A percentile compares a stretch with the other conserved stretches of the same genome.
Evolutionary conservation across 2,797 vertebrate species (phyloP).

Genomic region (Darevskia nairensis): DNA sequence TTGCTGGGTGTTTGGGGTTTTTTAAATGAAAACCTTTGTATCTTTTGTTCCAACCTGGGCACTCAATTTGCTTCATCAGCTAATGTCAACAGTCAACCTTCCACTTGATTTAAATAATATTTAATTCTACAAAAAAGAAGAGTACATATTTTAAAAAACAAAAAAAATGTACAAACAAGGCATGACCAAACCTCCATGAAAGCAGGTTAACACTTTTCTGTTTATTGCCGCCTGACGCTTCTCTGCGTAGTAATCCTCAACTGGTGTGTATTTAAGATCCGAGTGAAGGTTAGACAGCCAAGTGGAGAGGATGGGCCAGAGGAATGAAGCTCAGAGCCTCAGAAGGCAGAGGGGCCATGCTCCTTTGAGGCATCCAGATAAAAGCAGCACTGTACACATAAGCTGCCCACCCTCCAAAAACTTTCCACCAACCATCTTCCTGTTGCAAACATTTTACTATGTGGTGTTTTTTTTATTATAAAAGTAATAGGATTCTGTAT

Average conservation of each 20-base stretch:
- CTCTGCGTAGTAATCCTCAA: slow-evolving; percentile 78
- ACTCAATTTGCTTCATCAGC: slow-evolving; percentile 55
- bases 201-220: slow-evolving; percentile 80
- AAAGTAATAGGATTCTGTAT: slow-evolving; percentile 67
- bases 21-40: slow-evolving; percentile 50
- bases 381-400: slow-evolving; percentile 75
- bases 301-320: slow-evolving; percentile 76
- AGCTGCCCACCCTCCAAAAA: slow-evolving; percentile 71
- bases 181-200: slow-evolving; percentile 79
- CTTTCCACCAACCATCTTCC: slow-evolving; percentile 68
- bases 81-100: slow-evolving; percentile 80
- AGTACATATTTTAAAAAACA: slow-evolving; percentile 8
- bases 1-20: slow-evolving; percentile 36
- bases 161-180: slow-evolving; percentile 79
- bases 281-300: slow-evolving; percentile 76
- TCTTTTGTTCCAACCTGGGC: slow-evolving; percentile 39
- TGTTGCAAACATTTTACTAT: slow-evolving; percentile 61
- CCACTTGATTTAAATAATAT: slow-evolving; percentile 79
- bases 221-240: slow-evolving; percentile 81
- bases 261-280: slow-evolving; percentile 75
- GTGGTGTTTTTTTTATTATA: slow-evolving; percentile 2
- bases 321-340: slow-evolving; percentile 75
- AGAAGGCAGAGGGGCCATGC: slow-evolving; percentile 74
- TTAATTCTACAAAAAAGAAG: slow-evolving; percentile 79
- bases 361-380: slow-evolving; percentile 78